These are phyloP conservation scores for Dryococelus australis DNA, from an alignment of 2,888 invertebrate genomes.

Conservation along the genomic window DNA sequence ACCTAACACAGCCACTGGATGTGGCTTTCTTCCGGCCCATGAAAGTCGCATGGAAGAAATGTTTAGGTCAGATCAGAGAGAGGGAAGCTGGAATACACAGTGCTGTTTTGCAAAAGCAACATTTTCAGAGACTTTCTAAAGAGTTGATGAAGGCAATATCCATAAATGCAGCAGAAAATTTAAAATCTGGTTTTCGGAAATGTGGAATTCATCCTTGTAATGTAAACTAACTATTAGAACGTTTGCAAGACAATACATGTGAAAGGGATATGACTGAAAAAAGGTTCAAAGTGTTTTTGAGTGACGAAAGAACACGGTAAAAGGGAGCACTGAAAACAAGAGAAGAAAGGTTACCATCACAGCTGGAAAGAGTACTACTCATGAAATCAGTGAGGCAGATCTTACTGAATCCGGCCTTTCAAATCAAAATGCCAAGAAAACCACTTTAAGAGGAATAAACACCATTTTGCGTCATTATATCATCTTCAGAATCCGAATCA, in stretches of 20 bases:
- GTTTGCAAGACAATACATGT: not conserved
- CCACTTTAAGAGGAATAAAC: too few species aligned
- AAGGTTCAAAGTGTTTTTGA: conserved; percentile 7
- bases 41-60: conserved; percentile 19
- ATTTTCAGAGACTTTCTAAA: not conserved
- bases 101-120: conserved; percentile 21
- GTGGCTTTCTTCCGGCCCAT: conserved; percentile 22
- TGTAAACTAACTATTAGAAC: not conserved
- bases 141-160: not conserved
- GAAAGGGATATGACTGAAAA: not conserved
- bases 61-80: not conserved
- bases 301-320: not conserved
- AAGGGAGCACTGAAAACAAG: not conserved
- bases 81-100: not conserved
- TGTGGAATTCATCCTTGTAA: conserved; percentile 17
- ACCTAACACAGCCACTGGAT: conserved; percentile 22
- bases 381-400: not conserved
- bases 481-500: not conserved
- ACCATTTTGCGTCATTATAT: not conserved
- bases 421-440: too few species aligned
- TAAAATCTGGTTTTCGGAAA: conserved; percentile 17
- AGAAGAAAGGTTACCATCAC: not conserved
- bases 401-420: too few species aligned
- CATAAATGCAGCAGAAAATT: conserved; percentile 1
- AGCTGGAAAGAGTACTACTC: not conserved